These are phyloP conservation scores for Lipotes vexillifer DNA, from an alignment of 2,113 vertebrate genomes.

Conservation along the genomic window DNA sequence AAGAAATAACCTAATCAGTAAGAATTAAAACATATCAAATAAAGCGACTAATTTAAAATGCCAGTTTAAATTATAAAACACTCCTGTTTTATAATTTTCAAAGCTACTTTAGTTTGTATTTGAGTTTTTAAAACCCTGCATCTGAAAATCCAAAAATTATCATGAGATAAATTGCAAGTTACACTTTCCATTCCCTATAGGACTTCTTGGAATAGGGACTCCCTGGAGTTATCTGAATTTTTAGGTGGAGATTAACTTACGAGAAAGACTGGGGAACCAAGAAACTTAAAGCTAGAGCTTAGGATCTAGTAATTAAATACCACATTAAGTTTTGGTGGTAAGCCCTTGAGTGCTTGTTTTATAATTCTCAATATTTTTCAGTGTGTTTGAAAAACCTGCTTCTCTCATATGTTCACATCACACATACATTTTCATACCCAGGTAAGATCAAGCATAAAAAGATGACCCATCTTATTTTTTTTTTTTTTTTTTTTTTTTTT, in stretches of 20 bases:
- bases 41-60: slow-evolving; percentile 28
- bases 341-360: not conserved
- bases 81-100: not conserved
- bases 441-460: not conserved
- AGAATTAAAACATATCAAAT: slow-evolving; percentile 29
- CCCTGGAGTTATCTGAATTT: not conserved
- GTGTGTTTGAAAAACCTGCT: not conserved
- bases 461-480: not conserved
- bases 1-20: not conserved
- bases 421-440: not conserved
- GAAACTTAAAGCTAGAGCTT: not conserved
- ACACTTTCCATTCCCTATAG: not conserved
- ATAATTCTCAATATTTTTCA: not conserved
- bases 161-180: not conserved
- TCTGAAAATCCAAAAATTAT: not conserved
- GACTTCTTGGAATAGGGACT: not conserved
- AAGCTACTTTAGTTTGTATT: not conserved
- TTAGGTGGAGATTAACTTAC: slow-evolving; percentile 5
- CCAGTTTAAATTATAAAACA: not conserved
- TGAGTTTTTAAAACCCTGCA: slow-evolving; percentile 5
- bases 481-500: too few relatives aligned
- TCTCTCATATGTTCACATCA: not conserved
- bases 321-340: not conserved
- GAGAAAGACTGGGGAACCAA: not conserved
- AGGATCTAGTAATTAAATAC: not conserved